Conservation (phyloP, 1,140 invertebrate species). For the Paramacrobiotus metropolitanus region DNA sequence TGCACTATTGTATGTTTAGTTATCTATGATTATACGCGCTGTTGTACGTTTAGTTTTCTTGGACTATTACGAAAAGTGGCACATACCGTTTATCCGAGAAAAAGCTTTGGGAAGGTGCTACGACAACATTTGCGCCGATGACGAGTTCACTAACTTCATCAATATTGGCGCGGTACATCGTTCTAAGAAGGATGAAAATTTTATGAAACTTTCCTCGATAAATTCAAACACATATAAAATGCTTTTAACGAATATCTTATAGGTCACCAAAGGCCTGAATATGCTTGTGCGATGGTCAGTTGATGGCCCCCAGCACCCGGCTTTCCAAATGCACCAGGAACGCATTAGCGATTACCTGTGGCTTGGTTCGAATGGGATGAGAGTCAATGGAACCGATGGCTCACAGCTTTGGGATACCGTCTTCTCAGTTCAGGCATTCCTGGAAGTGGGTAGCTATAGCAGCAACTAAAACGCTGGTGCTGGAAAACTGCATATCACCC, state of each 20-base stretch:
- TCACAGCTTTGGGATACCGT: slow-evolving; percentile 20
- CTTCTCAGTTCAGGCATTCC: slow-evolving; percentile 16
- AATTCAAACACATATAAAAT: too few species aligned
- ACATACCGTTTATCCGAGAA: slow-evolving; percentile 12
- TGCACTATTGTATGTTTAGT: background rate
- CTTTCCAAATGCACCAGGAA: slow-evolving; percentile 16
- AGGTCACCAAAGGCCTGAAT: slow-evolving; percentile 19
- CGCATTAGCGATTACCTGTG: slow-evolving; percentile 19
- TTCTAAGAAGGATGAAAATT: too few species aligned
- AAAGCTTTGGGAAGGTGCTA: slow-evolving; percentile 15
- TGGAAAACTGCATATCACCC: too few species aligned
- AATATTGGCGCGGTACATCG: slow-evolving; percentile 18
- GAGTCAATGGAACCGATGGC: slow-evolving; percentile 20
- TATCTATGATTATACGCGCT: too few species aligned
- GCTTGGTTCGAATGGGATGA: slow-evolving; percentile 20
- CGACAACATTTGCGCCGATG: slow-evolving; percentile 18
- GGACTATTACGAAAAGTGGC: slow-evolving; percentile 15
- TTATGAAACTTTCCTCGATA: too few species aligned
- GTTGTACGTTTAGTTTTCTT: slow-evolving; percentile 16
- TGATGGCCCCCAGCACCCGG: slow-evolving; percentile 14
- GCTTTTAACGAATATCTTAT: too few species aligned
- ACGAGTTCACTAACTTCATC: slow-evolving; percentile 18
- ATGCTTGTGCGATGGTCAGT: slow-evolving; percentile 18
- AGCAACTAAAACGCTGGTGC: too few species aligned
- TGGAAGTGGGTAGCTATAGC: slow-evolving; percentile 15